A percentile compares a stretch with the other conserved stretches of the same genome.
Conservation (phyloP, 2,797 vertebrate genomes). For the Pelodytes ibericus region DNA sequence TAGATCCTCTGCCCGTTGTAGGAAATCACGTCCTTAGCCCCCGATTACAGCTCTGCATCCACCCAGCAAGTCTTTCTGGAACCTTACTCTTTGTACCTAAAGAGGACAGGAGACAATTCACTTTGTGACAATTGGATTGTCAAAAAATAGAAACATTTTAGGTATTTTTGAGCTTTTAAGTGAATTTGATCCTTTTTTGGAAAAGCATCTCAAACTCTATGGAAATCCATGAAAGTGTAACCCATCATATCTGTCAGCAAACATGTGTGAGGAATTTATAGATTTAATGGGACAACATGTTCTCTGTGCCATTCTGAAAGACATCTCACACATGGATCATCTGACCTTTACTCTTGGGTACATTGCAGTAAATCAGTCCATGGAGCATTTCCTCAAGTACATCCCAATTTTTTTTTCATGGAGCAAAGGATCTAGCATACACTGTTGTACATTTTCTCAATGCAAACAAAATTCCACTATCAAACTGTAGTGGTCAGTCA, state of each 20-base stretch:
- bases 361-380: no score
- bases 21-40: no score
- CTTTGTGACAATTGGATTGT: not conserved
- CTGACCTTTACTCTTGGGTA: no score
- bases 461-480: no score
- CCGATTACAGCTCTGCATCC: no score
- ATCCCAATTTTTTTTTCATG: not conserved
- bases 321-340: not conserved
- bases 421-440: not conserved
- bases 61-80: no score
- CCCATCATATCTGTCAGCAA: not conserved
- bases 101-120: not conserved
- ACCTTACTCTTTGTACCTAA: no score
- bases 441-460: conserved; percentile 10
- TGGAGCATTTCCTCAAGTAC: not conserved
- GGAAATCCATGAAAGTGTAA: not conserved
- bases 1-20: no score
- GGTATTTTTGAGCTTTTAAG: not conserved
- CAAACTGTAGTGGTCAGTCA: not conserved
- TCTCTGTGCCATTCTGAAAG: not conserved
- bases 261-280: no score
- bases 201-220: no score
- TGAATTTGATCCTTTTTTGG: no score
- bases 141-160: not conserved
- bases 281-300: no score